Percentiles rank a stretch among this genome's conserved stretches.
Evolutionary conservation across 1,140 invertebrate genomes (phyloP).

Genomic region (Monochamus saltuarius): DNA sequence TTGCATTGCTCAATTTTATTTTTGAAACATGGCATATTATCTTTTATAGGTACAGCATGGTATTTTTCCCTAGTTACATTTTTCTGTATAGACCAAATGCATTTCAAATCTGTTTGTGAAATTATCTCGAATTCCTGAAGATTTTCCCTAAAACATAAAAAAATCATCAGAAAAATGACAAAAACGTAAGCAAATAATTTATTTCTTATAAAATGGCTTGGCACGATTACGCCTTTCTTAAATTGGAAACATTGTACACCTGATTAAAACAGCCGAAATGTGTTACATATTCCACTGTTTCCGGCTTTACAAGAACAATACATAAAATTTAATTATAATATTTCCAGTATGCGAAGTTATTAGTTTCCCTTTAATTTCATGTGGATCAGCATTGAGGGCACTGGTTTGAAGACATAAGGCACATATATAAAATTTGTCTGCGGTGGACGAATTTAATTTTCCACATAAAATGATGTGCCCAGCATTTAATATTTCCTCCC

Average conservation of each 20-base stretch:
- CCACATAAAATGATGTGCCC: too few relatives aligned
- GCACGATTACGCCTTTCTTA: neutral
- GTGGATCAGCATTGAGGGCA: too few relatives aligned
- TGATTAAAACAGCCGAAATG: conserved; percentile 7
- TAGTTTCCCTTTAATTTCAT: too few relatives aligned
- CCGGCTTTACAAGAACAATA: conserved; percentile 10
- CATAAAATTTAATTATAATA: too few relatives aligned
- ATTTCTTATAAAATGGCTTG: neutral
- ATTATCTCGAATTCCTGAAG: neutral
- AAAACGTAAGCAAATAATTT: neutral
- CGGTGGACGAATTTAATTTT: too few relatives aligned
- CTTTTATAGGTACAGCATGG: neutral
- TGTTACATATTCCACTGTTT: conserved; percentile 8
- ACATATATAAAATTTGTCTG: too few relatives aligned
- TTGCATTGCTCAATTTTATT: neutral
- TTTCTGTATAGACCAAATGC: conserved; percentile 10
- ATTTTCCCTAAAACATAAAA: conserved; percentile 4
- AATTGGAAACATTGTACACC: conserved; percentile 11
- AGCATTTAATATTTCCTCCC: too few relatives aligned
- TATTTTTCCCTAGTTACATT: conserved; percentile 8
- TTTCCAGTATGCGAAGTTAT: too few relatives aligned
- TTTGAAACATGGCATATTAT: conserved; percentile 8
- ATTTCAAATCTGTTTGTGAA: conserved; percentile 12
- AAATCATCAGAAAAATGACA: neutral
- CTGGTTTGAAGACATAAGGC: too few relatives aligned